A percentile compares a stretch with the other conserved stretches of the same genome.
These are phyloP conservation scores for Lordiphosa mommai DNA, from an alignment of 1,140 invertebrate species.

Conservation along the genomic window DNA sequence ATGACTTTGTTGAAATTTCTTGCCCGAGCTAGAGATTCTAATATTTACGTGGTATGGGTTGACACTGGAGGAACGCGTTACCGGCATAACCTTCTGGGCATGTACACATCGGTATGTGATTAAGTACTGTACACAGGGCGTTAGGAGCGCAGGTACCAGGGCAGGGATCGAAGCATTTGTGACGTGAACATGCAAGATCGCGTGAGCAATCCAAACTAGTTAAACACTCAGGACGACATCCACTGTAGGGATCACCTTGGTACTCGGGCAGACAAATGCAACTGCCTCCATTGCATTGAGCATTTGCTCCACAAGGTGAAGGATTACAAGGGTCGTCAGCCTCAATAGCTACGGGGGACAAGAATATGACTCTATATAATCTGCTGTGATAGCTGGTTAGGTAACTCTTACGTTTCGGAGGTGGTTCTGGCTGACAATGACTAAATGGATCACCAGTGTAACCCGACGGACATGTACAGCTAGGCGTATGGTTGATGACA, in stretches of 20 bases:
- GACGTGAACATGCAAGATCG: conserved; percentile 87
- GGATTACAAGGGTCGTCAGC: conserved; percentile 83
- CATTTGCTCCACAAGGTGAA: conserved; percentile 88
- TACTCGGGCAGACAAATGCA: conserved; percentile 89
- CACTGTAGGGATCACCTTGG: conserved; percentile 90
- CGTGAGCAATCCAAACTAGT: conserved; percentile 89
- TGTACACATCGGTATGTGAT: conserved; percentile 88
- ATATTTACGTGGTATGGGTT: conserved; percentile 82
- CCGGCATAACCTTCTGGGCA: conserved; percentile 87
- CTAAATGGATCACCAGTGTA: conserved; percentile 87
- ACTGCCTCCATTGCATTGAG: conserved; percentile 85
- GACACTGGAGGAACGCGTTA: conserved; percentile 82
- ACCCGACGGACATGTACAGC: conserved; percentile 85
- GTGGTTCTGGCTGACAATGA: conserved; percentile 81
- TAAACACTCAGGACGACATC: conserved; percentile 91
- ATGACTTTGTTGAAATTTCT: not conserved
- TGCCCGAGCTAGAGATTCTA: not conserved
- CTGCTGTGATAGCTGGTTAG: conserved; percentile 12
- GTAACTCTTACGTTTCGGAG: conserved; percentile 72
- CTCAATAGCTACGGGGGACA: conserved; percentile 70
- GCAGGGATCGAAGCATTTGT: conserved; percentile 91
- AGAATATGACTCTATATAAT: conserved; percentile 81
- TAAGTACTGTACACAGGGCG: conserved; percentile 87
- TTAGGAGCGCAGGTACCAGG: conserved; percentile 88
- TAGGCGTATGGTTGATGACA: conserved; percentile 85